These are phyloP conservation scores for Heliothis virescens DNA, from an alignment of 1,140 invertebrate species.

Conservation along the genomic window DNA sequence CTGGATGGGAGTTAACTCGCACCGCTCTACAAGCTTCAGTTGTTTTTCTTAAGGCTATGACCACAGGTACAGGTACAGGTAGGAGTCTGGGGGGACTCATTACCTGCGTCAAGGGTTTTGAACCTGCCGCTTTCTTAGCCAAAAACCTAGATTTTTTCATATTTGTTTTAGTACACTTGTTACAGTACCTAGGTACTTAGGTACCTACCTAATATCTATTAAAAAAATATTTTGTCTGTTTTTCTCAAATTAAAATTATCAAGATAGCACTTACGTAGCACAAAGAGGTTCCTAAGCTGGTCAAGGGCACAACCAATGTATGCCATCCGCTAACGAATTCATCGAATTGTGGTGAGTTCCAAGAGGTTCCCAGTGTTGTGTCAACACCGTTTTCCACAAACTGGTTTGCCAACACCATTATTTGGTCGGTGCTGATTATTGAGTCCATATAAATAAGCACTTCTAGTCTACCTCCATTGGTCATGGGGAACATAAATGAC, in stretches of 20 bases:
- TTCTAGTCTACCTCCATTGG: background rate
- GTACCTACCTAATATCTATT: no score
- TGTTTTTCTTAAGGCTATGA: no score
- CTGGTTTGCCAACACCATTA: background rate
- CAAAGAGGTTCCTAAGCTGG: background rate
- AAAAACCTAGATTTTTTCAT: no score
- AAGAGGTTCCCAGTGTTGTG: background rate
- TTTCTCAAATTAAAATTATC: background rate
- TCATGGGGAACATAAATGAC: background rate
- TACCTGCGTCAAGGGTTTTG: no score
- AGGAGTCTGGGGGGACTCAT: no score
- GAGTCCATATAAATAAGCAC: conserved; percentile 2
- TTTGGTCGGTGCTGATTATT: background rate
- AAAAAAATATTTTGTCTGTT: no score
- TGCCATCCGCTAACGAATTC: background rate
- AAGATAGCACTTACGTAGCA: background rate
- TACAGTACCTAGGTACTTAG: no score
- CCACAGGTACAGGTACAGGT: no score
- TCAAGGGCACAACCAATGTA: background rate
- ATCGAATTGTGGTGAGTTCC: background rate
- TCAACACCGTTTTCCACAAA: background rate
- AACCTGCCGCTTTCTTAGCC: no score
- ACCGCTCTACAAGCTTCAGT: no score
- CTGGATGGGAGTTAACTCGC: no score
- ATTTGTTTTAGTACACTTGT: no score